These are phyloP conservation scores for Corythaixoides concolor DNA, from an alignment of 2,113 vertebrate genomes.

Conservation along the genomic window DNA sequence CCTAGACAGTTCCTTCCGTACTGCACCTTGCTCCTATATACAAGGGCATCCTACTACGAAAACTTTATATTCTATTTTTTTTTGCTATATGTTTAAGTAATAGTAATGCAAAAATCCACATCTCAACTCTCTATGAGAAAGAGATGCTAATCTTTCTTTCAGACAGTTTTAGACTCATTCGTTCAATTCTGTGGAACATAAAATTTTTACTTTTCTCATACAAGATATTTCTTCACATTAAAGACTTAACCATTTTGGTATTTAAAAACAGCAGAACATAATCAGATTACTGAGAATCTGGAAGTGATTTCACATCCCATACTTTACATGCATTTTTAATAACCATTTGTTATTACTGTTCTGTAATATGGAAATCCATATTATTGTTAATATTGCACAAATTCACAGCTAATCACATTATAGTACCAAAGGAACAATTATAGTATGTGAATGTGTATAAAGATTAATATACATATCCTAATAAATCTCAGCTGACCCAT, in stretches of 20 bases:
- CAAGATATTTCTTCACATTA: neutral
- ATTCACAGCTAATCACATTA: constrained; percentile 77
- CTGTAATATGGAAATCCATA: constrained; percentile 57
- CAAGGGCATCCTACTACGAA: neutral
- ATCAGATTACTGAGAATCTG: constrained; percentile 7
- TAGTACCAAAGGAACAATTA: constrained; percentile 75
- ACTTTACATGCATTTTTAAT: constrained; percentile 70
- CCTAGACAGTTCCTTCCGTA: neutral
- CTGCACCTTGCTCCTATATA: neutral
- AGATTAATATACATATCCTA: constrained; percentile 80
- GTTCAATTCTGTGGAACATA: neutral
- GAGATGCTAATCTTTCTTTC: neutral
- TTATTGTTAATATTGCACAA: constrained; percentile 76
- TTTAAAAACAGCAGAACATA: constrained; percentile 32
- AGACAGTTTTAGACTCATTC: neutral
- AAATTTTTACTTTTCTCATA: neutral
- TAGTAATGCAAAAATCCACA: neutral
- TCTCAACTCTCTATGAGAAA: neutral
- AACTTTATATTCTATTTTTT: neutral
- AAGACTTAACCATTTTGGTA: constrained; percentile 39
- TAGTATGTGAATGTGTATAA: constrained; percentile 69
- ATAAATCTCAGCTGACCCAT: constrained; percentile 78
- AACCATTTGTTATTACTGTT: constrained; percentile 66
- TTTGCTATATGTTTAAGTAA: neutral
- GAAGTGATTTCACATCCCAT: constrained; percentile 14